phyloP scores from a whole-genome alignment of 2,888 invertebrate species.

The Dexiosoma caninum region DNA sequence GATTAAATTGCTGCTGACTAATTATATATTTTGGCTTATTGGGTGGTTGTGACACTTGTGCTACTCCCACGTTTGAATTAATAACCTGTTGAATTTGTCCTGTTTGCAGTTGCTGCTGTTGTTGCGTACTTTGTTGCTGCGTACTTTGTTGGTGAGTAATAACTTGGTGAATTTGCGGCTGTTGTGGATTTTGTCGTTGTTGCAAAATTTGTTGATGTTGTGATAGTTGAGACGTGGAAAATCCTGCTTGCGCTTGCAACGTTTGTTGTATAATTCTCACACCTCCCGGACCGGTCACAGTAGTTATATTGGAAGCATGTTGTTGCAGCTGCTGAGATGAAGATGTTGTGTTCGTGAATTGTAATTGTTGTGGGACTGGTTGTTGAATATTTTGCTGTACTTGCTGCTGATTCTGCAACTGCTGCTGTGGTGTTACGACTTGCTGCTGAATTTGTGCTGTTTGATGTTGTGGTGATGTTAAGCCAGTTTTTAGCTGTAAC shows the following conservation, averaged over 20 bases:
- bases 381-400: slow-evolving; percentile 53
- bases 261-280: slow-evolving; percentile 60
- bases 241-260: slow-evolving; percentile 82
- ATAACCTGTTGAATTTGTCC: slow-evolving; percentile 66
- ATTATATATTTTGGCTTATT: slow-evolving; percentile 78
- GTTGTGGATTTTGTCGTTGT: slow-evolving; percentile 63
- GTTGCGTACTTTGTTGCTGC: slow-evolving; percentile 59
- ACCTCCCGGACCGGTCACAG: slow-evolving; percentile 50
- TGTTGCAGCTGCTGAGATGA: slow-evolving; percentile 68
- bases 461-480: slow-evolving; percentile 68
- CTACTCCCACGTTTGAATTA: slow-evolving; percentile 52
- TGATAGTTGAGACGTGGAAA: slow-evolving; percentile 81
- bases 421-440: slow-evolving; percentile 28
- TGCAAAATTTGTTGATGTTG: slow-evolving; percentile 76
- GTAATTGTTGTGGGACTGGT: slow-evolving; percentile 48
- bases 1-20: slow-evolving; percentile 82
- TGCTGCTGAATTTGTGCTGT: slow-evolving; percentile 53
- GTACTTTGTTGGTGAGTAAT: slow-evolving; percentile 52
- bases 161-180: slow-evolving; percentile 67
- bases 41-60: slow-evolving; percentile 65
- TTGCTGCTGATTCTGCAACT: slow-evolving; percentile 49
- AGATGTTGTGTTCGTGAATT: slow-evolving; percentile 48
- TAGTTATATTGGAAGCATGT: slow-evolving; percentile 68
- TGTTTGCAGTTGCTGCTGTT: slow-evolving; percentile 65
- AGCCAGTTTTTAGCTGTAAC: slow-evolving; percentile 36